Base-by-base conservation (phyloP, 2,113 vertebrate species). In the Ploceus nigricollis region DNA sequence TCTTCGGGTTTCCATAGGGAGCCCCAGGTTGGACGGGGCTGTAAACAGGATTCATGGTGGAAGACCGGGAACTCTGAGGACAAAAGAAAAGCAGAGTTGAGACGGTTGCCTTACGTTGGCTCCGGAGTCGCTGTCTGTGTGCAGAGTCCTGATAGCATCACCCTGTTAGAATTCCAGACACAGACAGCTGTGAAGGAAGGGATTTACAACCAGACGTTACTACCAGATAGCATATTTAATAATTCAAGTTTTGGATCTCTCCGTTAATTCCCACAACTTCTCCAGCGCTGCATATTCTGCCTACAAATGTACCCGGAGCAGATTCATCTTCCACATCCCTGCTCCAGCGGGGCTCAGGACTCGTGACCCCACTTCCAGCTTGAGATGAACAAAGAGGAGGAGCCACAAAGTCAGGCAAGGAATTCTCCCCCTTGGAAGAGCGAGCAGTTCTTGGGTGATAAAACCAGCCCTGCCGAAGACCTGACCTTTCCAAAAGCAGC, bases 11-110 rank as follows among this genome's bases (percentile, higher is more conserved):
- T 97, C 99, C 99, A 2, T 99, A 99, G 63, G 99, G 99, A 96
- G 99, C 98, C 97, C 99, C 99, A 91, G 99, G 99, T 96, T 99
- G 99, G 95, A 99, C 99, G 66, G 99, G 99, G 98, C 99, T 99
- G 98, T 99, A 99, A 98, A 99, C 99, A 82, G 99, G 99, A 97
- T 99, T 99, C 99, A 99, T 99, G 91, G 96, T 98, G 98, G 99
- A 98, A 98, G 98, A 98, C 98, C 96, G 92, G 97, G 98, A 98
- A 98, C 97, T 98, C 98, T 99, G 98, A 63, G 98, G 98, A 97
- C 65, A 96, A 98, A 96, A 97, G 70, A 97, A 77, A 96, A 89
- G 44, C 87, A 57, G 61, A 85, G 47, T 68, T 96, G 68, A 96
- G 87, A 66, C 1, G 2, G 15, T 7, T 17, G 20, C n/a, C 48